Percentiles rank a stretch among this genome's conserved stretches.
Evolutionary conservation across 2,113 vertebrate species (phyloP).

Genomic region (Thunnus maccoyii): DNA sequence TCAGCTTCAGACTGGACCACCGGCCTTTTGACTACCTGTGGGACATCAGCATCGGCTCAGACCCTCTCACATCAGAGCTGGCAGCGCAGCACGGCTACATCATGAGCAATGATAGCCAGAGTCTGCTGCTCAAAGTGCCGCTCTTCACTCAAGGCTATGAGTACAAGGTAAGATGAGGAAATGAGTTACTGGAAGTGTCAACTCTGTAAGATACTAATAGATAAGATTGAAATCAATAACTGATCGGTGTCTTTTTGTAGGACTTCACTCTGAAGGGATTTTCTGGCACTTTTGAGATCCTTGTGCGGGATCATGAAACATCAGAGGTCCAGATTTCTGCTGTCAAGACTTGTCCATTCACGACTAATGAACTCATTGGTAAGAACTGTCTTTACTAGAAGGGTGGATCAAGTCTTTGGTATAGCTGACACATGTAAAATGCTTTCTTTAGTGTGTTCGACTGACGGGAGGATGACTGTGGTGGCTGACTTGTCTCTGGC

Average conservation of each 20-base stretch:
- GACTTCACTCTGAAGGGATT: slow-evolving; percentile 62
- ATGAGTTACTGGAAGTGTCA: too few species aligned
- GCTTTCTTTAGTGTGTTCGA: slow-evolving; percentile 77
- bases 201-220: too few species aligned
- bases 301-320: slow-evolving; percentile 23
- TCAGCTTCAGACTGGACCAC: slow-evolving; percentile 66
- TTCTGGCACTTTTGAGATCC: slow-evolving; percentile 68
- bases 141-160: slow-evolving; percentile 69
- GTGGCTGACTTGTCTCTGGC: slow-evolving; percentile 67
- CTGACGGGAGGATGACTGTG: slow-evolving; percentile 78
- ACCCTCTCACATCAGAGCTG: slow-evolving; percentile 69
- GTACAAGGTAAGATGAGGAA: slow-evolving; percentile 62
- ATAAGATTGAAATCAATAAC: too few species aligned
- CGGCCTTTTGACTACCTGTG: slow-evolving; percentile 67
- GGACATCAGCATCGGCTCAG: slow-evolving; percentile 48
- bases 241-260: slow-evolving; percentile 29
- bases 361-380: slow-evolving; percentile 68
- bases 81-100: slow-evolving; percentile 67
- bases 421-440: too few species aligned
- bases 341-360: slow-evolving; percentile 68
- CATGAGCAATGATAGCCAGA: slow-evolving; percentile 66
- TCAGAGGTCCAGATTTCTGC: slow-evolving; percentile 20
- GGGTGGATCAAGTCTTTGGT: accelerated
- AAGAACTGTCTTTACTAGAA: not conserved
- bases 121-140: slow-evolving; percentile 69